A percentile compares a stretch with the other conserved stretches of the same genome.
Evolutionary conservation across 1,140 invertebrate genomes (phyloP).

Genomic region (Brachionus plicatilis): DNA sequence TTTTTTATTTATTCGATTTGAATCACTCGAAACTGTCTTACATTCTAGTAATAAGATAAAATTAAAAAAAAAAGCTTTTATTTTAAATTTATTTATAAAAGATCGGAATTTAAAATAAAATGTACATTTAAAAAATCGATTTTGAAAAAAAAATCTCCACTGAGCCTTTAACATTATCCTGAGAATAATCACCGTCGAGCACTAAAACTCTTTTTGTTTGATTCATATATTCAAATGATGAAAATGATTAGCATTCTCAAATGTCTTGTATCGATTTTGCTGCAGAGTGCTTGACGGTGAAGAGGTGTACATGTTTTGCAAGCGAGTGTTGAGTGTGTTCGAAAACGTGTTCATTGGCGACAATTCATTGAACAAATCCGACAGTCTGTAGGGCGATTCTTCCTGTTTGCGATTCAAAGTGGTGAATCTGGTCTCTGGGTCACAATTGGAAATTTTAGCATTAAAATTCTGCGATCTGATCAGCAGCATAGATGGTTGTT

Average conservation of each 20-base stretch:
- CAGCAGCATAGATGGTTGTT: conserved; percentile 8
- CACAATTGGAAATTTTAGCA: conserved; percentile 26
- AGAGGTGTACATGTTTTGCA: not conserved
- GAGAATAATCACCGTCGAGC: not conserved
- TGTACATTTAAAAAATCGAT: not conserved
- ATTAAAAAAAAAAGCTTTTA: not conserved
- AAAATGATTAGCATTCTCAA: not conserved
- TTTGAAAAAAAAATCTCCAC: not conserved
- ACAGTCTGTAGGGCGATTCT: not conserved
- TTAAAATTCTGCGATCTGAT: conserved; percentile 22
- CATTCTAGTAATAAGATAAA: not conserved
- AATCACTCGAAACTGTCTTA: not conserved
- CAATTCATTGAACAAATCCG: conserved; percentile 16
- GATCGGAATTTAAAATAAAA: not conserved
- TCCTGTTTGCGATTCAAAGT: conserved; percentile 9
- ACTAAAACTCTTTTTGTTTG: not conserved
- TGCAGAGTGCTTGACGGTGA: not conserved
- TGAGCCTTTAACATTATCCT: not conserved
- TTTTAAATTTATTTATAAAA: too few relatives aligned
- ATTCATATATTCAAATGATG: not conserved
- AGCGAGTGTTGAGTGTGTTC: not conserved
- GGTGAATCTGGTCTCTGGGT: not conserved
- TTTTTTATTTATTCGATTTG: not conserved
- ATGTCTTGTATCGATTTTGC: not conserved
- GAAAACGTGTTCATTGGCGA: conserved; percentile 11